Evolutionary conservation across 2,797 vertebrate species (phyloP), one percentile per base, ranked within the genome.

Genomic region (Paedocypris micromegethes): DNA sequence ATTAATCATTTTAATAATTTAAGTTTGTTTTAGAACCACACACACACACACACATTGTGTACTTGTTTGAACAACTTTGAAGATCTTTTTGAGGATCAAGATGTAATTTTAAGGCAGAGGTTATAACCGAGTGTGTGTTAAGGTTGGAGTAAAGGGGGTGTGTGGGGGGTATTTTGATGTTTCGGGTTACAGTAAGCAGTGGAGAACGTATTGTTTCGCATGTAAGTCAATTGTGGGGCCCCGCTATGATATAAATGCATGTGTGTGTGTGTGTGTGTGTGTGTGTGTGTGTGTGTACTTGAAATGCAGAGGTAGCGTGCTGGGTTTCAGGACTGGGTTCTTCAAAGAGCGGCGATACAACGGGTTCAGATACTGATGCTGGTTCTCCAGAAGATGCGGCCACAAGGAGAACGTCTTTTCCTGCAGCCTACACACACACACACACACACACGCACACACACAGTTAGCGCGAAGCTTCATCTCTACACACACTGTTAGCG

Each of bases 371-470:
- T 89, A 85, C 66, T 88, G 86, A 38, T 82, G 79, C 73, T 84
- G 88, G 80, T 86, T 88, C 70, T 89, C 82, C 6, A 88, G 78
- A 23, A 92, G 86, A 82, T 89, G 90, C 62, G 90, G 86, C 91
- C 90, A 92, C 70, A 92, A 53, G 1, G 89, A 92, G 82, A 91
- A 88, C 2, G 91, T 92, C 73, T 83, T 92, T 80, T 90, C 89
- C 76, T 82, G 84, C 70, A 91, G 78, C 77, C 90, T 92, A 82
- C 61, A 70, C 56, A 8, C 5, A 23, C 39, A 68, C 45, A 66
- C 4, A 65, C 9, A 68, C 40, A 44, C 39, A 58, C 48, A 8
- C n/a, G 55, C 45, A 23, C 43, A 65, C 5, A 61, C 9, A 44
- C 2, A 44, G 9, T 3, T 52, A 54, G 7, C 4, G 9, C 39